Evolutionary conservation across 2,797 vertebrate genomes (phyloP), one percentile per base, ranked within the genome.

Genomic region (Gambusia yucatana): DNA sequence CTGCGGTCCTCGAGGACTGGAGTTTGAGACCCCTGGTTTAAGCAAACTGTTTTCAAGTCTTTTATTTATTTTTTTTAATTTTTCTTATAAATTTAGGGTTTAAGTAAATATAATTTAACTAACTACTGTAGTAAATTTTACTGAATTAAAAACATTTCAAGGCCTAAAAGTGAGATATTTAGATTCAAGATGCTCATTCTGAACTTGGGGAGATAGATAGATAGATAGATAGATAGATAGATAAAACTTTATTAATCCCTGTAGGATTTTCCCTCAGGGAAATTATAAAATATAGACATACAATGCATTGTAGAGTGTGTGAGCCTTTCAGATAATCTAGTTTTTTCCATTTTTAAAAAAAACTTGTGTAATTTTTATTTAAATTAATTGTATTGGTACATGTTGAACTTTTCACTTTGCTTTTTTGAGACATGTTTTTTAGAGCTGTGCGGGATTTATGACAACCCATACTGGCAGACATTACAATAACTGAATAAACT

Each of bases 361-460:
- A n/a, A n/a, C n/a, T n/a, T n/a, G n/a, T n/a, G n/a, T 8, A 3
- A 22, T 22, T 50, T 22, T 3, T 20, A 13, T 46, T n/a, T 28
- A 6, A 44, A 59, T 2, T 57, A 22, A 22, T 30, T 67, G 72
- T 48, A 25, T 13, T n/a, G 5, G 72, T 75, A 20, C 59, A 33
- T 63, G 59, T 36, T 63, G 6, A 36, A 78, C 44, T 72, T 73
- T 50, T 89, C 57, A 43, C 30, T 46, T 88, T 25, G 73, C 80
- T 88, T 85, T 78, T 81, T 30, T 59, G 47, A 84, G 81, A 92
- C 91, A 9, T 79, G 79, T 33, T 61, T 57, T 14, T 79, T 22
- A 65, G 73, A 81, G 76, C 77, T 83, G 52, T 73, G 65, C 39
- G 57, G 74, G 57, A 79, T 47, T 71, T 22, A 72, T 80, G 47